Evolutionary conservation across 2,113 vertebrate species (phyloP), one percentile per base, ranked within the genome.

Genomic region (Sander vitreus): DNA sequence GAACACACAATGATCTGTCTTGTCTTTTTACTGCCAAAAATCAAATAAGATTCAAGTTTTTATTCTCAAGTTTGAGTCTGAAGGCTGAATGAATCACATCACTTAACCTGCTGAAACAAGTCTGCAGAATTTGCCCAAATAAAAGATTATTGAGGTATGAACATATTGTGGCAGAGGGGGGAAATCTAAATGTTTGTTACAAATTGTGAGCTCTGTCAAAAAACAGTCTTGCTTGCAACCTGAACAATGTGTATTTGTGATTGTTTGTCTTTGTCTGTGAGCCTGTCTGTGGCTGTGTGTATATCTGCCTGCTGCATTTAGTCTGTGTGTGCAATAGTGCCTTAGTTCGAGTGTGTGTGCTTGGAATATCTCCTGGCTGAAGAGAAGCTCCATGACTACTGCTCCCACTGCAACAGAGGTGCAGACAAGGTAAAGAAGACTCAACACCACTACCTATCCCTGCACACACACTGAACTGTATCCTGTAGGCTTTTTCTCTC

Each of bases 391-490:
- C 83, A 90, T 86, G 90, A 83, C 92, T 90, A 90, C 86, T 86
- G 93, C 92, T 94, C 92, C 91, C 89, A 71, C 83, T 90, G 92
- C 90, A 93, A 94, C 93, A 83, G 79, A 51, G 67, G 80, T 76
- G 73, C 79, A 81, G 57, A 51, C 80, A 86, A 84, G 87, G 59
- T 73, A 71, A 81, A 84, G 65, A 81, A 81, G 63, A 54, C 81
- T 84, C 57, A 12, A 78, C 71, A 80, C 75, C 71, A 88, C 78
- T 77, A 78, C 64, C 69, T 71, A 66, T 67, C 72, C 18, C 64
- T 30, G 43, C 67, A 59, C 59, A 30, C n/a, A 25, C 75, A 80
- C 63, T 3, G 14, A 70, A 16, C 63, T 54, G 45, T 45, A 63
- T 79, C 59, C 67, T 36, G 58, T 39, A 89, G 72, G 76, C 62